Percentiles rank a stretch among this genome's conserved stretches.
Evolutionary conservation across 2,113 vertebrate species (phyloP).

Genomic region (Genyomyrus donnyi): DNA sequence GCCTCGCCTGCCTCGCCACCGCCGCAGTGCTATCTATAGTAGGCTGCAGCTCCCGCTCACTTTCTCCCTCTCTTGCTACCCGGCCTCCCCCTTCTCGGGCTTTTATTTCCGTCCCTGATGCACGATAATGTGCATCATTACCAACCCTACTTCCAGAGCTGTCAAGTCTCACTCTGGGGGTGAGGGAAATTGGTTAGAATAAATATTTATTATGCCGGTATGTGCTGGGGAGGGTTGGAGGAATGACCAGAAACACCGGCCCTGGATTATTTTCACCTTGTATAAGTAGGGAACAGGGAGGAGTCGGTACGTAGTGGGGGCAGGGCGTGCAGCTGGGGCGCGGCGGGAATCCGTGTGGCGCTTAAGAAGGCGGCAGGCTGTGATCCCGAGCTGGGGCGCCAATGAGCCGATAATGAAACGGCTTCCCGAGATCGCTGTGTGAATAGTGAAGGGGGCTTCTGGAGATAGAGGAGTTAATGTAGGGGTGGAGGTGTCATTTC

Average conservation of each 20-base stretch:
- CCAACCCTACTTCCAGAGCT: neutral
- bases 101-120: constrained; percentile 20
- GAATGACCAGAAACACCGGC: neutral
- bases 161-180: neutral
- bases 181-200: neutral
- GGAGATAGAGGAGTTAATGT: neutral
- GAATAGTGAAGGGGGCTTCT: neutral
- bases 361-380: neutral
- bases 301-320: neutral
- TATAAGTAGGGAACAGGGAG: neutral
- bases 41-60: neutral
- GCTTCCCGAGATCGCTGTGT: neutral
- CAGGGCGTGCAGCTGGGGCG: too few species aligned
- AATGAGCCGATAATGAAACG: neutral
- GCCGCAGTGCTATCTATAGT: neutral
- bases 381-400: neutral
- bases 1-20: fast-evolving
- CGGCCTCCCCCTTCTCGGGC: neutral
- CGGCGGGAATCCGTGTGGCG: neutral
- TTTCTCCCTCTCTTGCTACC: too few species aligned
- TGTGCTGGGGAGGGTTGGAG: neutral
- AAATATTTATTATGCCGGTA: constrained; percentile 13
- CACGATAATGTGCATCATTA: constrained; percentile 22
- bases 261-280: constrained; percentile 13
- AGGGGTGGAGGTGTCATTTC: neutral